Evolutionary conservation across 2,113 vertebrate species (phyloP), one percentile per base, ranked within the genome.

Genomic region (Larimichthys crocea): DNA sequence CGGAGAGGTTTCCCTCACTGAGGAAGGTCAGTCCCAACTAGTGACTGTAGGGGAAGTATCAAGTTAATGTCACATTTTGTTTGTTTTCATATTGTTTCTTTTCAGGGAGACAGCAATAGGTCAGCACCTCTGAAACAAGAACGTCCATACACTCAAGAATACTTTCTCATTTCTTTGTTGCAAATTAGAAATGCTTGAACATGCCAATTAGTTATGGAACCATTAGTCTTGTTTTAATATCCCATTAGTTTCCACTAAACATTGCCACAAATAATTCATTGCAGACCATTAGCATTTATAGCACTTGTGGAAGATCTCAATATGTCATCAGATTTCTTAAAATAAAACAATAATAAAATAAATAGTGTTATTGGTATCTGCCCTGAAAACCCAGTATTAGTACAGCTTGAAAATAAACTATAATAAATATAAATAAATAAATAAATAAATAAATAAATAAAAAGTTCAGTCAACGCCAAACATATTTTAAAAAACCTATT

Each of bases 1-100:
- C 2, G 88, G 94, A 50, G 89, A 93, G 81, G 92, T 96, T 88
- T 95, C 95, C 59, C 95, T 97, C 46, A 95, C 95, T 20, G 95
- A 90, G 15, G 88, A 96, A 83, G 94, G 97, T 96, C 82, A 95
- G 94, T 79, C 53, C 19, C 20, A 49, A 5, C 17, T 2, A 2
- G 7, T 6, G 15, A 6, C 29, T 57, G 1, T 3, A 46, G 56
- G 26, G 46, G 50, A 69, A 79, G 29, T 40, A 20, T 44, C 17
- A 3, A 40, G 50, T 42, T 46, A 55, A 61, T 57, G 24, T 50
- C 10, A 55, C 17, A 49, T 10, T 52, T n/a, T 60, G 46, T 61
- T 60, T 65, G 16, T 29, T 44, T 57, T 44, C 1, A 3, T 35
- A 14, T 59, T 24, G 7, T 22, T 17, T 26, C 50, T 19, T 57